Evolutionary conservation across 1,140 invertebrate species (phyloP).

Genomic region (Drosophila biarmipes): DNA sequence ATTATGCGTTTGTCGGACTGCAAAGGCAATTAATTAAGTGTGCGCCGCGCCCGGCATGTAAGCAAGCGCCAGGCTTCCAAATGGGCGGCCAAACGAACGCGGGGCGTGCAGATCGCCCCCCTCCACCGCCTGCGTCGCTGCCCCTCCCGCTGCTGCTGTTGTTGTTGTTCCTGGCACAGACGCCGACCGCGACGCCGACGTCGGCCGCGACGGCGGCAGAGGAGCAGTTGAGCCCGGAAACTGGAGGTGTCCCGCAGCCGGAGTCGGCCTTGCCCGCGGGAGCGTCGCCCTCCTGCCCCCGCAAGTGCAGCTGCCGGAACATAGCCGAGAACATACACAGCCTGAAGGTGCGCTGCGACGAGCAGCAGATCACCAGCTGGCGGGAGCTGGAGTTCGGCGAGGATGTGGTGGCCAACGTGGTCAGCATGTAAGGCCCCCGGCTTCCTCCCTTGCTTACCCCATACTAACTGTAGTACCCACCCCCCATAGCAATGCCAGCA

Average conservation of each 20-base stretch:
- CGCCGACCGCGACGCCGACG: constrained; percentile 8
- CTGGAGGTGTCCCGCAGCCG: not conserved
- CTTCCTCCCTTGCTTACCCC: not conserved
- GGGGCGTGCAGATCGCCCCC: constrained; percentile 30
- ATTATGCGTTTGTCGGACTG: constrained; percentile 53
- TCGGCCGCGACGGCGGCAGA: constrained; percentile 2
- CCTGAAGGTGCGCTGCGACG: constrained; percentile 85
- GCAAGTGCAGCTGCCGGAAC: constrained; percentile 75
- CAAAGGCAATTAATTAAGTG: constrained; percentile 60
- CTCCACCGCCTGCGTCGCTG: constrained; percentile 28
- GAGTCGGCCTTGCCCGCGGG: constrained; percentile 1
- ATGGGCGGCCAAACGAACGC: constrained; percentile 55
- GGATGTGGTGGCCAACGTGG: constrained; percentile 77
- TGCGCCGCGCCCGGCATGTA: constrained; percentile 39
- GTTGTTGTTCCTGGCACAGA: constrained; percentile 13
- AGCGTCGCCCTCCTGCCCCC: constrained; percentile 59
- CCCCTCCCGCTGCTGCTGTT: constrained; percentile 30
- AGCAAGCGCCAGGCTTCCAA: constrained; percentile 28
- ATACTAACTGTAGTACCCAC: not conserved
- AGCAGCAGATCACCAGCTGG: constrained; percentile 78
- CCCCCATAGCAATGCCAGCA: constrained; percentile 89
- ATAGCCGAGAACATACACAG: constrained; percentile 74
- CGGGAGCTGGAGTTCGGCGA: constrained; percentile 85
- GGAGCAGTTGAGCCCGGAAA: not conserved
- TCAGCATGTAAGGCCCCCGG: constrained; percentile 82